Conservation (phyloP, 2,888 invertebrate genomes). For the Megastigmus dorsalis region DNA sequence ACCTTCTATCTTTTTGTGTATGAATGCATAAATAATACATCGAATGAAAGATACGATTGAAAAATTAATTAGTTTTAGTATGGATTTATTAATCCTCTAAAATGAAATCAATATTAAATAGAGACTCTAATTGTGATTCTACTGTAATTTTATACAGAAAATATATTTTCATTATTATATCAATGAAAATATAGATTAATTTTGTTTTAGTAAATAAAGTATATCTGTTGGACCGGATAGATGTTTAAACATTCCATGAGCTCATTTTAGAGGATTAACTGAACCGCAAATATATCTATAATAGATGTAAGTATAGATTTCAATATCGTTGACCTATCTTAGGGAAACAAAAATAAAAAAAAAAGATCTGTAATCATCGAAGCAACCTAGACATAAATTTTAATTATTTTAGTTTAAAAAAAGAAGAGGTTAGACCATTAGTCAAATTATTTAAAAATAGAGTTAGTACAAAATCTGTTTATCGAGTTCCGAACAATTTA, state of each 20-base stretch:
- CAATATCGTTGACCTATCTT: constrained; percentile 15
- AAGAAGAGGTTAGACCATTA: constrained; percentile 22
- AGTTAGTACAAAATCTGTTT: constrained; percentile 3
- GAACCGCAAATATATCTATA: background rate
- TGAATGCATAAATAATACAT: no score
- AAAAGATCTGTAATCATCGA: no score
- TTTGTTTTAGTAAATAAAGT: no score
- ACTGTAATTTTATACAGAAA: no score
- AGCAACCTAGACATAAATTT: constrained; percentile 49
- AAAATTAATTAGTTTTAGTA: constrained; percentile 36
- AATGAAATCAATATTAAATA: background rate
- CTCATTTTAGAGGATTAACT: constrained; percentile 9
- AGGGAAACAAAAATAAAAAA: constrained; percentile 9
- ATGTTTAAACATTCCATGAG: background rate
- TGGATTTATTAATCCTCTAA: background rate
- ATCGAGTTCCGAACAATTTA: background rate
- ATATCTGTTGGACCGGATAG: no score
- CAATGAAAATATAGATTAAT: no score
- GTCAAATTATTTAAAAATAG: background rate
- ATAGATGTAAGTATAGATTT: background rate
- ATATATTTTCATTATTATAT: no score
- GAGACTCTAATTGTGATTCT: no score
- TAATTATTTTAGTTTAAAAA: constrained; percentile 16
- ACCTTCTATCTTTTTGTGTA: no score
- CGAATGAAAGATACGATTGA: constrained; percentile 38